phyloP scores from a whole-genome alignment of 2,888 invertebrate genomes.

The Aleiodes testaceus region DNA sequence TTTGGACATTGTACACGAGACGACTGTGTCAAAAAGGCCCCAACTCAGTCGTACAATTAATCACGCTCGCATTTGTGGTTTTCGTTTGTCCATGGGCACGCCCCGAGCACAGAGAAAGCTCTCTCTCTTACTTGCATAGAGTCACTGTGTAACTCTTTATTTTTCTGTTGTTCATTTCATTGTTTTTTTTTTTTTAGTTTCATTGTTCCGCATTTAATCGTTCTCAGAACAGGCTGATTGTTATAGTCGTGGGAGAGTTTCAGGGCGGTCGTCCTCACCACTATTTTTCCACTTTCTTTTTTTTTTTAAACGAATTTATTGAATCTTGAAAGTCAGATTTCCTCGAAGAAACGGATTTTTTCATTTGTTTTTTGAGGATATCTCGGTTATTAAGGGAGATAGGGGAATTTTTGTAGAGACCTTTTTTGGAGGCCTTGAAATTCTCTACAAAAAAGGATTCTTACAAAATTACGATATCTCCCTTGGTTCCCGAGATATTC shows the following conservation, averaged over 20 bases:
- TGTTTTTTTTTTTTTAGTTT: conserved; percentile 27
- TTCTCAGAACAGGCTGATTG: conserved; percentile 62
- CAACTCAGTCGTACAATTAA: conserved; percentile 55
- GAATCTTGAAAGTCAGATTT: neutral
- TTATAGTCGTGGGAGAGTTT: conserved; percentile 59
- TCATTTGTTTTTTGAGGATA: neutral
- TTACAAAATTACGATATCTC: too few relatives aligned
- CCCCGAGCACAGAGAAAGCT: conserved; percentile 44
- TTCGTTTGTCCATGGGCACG: conserved; percentile 59
- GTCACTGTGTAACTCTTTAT: conserved; percentile 20
- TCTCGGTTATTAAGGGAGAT: too few relatives aligned
- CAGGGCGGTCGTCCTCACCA: conserved; percentile 32
- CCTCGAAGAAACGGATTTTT: neutral
- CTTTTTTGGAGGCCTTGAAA: too few relatives aligned
- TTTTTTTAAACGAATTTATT: conserved; percentile 13
- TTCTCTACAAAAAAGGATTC: too few relatives aligned
- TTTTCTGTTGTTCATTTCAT: neutral
- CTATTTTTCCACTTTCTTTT: conserved; percentile 1
- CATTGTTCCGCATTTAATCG: conserved; percentile 65
- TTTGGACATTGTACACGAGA: conserved; percentile 18
- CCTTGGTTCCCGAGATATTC: too few relatives aligned
- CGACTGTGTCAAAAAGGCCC: conserved; percentile 26
- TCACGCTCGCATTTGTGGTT: conserved; percentile 63
- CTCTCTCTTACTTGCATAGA: neutral
- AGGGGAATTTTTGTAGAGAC: too few relatives aligned